Evolutionary conservation across 2,797 vertebrate genomes (phyloP).

Genomic region (Hyperoplus immaculatus): DNA sequence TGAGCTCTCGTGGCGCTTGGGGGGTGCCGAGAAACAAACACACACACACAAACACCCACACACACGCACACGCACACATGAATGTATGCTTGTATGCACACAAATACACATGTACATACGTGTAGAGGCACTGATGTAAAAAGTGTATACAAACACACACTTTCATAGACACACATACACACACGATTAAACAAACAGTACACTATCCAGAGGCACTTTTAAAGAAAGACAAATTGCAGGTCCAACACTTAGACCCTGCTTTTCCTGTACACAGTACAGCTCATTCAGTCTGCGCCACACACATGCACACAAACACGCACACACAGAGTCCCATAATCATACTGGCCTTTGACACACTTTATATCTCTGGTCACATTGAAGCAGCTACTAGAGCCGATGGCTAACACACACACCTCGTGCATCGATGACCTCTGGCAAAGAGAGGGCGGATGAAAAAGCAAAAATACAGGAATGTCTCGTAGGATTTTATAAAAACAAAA

Average conservation of each 20-base stretch:
- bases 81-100: conserved; percentile 56
- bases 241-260: conserved; percentile 62
- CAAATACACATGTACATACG: conserved; percentile 52
- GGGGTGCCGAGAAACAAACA: conserved; percentile 20
- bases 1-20: conserved; percentile 77
- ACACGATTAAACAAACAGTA: conserved; percentile 45
- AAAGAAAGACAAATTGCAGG: conserved; percentile 63
- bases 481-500: conserved; percentile 24
- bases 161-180: conserved; percentile 12
- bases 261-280: conserved; percentile 55
- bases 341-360: conserved; percentile 54
- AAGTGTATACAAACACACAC: conserved; percentile 25
- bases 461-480: conserved; percentile 26
- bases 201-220: conserved; percentile 47
- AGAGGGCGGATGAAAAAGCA: conserved; percentile 22
- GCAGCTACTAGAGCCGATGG: conserved; percentile 25
- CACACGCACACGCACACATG: conserved; percentile 27
- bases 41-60: conserved; percentile 31
- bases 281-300: conserved; percentile 34
- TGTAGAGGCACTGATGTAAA: conserved; percentile 25
- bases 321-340: conserved; percentile 32
- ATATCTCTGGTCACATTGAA: conserved; percentile 63
- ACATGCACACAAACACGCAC: conserved; percentile 21
- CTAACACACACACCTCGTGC: neutral
- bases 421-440: conserved; percentile 39